phyloP scores from a whole-genome alignment of 1,140 invertebrate species.

The Drosophila kikkawai region DNA sequence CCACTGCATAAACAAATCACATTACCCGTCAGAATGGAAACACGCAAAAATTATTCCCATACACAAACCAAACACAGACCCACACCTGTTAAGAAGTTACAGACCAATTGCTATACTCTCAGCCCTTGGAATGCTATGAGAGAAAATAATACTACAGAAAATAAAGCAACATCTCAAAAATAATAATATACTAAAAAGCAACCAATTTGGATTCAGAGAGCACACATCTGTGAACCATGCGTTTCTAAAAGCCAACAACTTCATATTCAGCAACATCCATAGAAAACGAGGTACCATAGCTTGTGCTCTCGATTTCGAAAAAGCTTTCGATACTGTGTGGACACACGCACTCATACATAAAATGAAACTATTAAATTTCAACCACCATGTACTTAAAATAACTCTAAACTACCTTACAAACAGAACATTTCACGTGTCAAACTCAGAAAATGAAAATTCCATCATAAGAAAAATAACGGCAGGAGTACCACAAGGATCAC shows the following conservation, averaged over 20 bases:
- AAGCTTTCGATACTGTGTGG: slow-evolving; percentile 2
- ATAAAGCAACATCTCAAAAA: neutral
- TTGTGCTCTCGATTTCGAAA: neutral
- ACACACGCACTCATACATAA: slow-evolving; percentile 16
- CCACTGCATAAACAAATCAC: neutral
- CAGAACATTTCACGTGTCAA: neutral
- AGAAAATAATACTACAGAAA: neutral
- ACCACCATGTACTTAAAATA: neutral
- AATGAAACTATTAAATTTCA: slow-evolving; percentile 12
- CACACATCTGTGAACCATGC: too few relatives aligned
- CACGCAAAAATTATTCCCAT: neutral
- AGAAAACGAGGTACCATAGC: neutral
- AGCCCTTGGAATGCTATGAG: neutral
- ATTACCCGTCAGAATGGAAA: neutral
- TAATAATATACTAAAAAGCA: too few relatives aligned
- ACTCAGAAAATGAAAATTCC: neutral
- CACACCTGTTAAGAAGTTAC: neutral
- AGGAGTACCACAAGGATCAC: slow-evolving; percentile 25
- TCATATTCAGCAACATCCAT: neutral
- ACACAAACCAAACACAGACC: neutral
- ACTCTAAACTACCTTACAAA: slow-evolving; percentile 15
- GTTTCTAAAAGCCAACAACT: neutral
- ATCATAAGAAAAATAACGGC: slow-evolving; percentile 4
- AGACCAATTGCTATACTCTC: neutral
- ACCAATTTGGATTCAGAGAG: too few relatives aligned